Evolutionary conservation across 2,113 vertebrate genomes (phyloP).

Genomic region (Chunga burmeisteri): DNA sequence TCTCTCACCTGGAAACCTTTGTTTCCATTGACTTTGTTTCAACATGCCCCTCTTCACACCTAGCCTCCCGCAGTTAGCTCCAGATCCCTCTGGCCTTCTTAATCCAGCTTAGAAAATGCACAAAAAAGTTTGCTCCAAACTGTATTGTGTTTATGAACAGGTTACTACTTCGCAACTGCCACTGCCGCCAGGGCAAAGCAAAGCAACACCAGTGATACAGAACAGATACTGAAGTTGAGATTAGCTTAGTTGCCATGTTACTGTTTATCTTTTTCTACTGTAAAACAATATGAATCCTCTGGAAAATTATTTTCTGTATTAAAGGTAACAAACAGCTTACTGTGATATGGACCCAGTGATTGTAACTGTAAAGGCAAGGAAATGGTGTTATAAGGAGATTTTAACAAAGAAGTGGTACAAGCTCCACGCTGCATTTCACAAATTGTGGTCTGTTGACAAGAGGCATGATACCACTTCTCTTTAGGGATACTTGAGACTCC

Average conservation of each 20-base stretch:
- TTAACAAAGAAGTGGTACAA: neutral
- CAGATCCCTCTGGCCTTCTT: neutral
- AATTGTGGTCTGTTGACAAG: neutral
- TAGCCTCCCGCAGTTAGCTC: neutral
- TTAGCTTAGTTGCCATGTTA: neutral
- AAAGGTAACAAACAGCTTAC: neutral
- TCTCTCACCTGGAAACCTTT: neutral
- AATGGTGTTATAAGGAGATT: neutral
- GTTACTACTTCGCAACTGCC: neutral
- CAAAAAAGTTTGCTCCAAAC: neutral
- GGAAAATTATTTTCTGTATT: neutral
- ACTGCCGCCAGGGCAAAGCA: neutral
- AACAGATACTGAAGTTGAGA: constrained; percentile 2
- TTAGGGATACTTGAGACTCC: neutral
- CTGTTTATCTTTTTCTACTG: neutral
- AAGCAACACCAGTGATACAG: neutral
- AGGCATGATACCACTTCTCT: neutral
- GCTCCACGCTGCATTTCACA: neutral
- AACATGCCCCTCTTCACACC: neutral
- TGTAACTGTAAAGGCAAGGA: neutral
- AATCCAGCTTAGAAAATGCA: neutral
- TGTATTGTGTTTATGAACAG: neutral
- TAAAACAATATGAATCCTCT: neutral
- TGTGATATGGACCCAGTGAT: neutral
- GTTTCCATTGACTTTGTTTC: neutral